Base-by-base conservation (phyloP, 2,888 invertebrate species). In the Ornithoptera priamus region DNA sequence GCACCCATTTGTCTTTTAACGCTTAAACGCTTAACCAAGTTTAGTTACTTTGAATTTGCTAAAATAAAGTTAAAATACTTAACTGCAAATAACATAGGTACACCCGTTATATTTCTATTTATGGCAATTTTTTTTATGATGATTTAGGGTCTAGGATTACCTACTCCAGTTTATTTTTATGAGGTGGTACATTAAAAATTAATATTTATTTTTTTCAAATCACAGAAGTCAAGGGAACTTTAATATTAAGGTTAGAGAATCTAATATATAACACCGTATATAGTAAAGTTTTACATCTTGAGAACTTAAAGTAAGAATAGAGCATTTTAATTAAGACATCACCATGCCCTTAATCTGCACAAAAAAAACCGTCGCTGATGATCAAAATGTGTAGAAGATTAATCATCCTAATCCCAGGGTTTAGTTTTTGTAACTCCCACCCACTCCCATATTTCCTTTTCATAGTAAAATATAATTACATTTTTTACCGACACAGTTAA, bases 1-100 rank as follows among this genome's bases (percentile, higher is more conserved):
- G 18, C 20, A 56, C 62, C 15, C 62, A 69, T 69, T 59, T 65
- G 42, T 68, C 68, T 64, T 61, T 4, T 56, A 42, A 56, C 61
- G 42, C 39, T 61, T 20, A 57, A 69, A 61, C n/a, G 64, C 46
- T 65, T 56, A 56, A 61, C 65, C 56, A 22, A 61, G n/a, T 58
- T 59, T 22, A 50, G 50, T 59, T 59, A 50, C 30, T 50, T 59
- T 63, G n/a, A 20, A 57, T 57, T 57, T 18, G n/a, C n/a, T 7
- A 2, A 57, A 57, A 10, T 18, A 57, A 6, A 20, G 10, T 0
- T 50, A 50, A 50, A 50, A 50, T 18, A 50, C 17, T 50, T 50
- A 50, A 50, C 15, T 17, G 50, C 18, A 12, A 17, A 50, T 50
- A 50, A 17, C 50, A 15, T 50, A 50, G 5, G 50, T 17, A 17